Conservation (phyloP, 2,797 vertebrate genomes). For the Microctenopoma steveboyesi region DNA sequence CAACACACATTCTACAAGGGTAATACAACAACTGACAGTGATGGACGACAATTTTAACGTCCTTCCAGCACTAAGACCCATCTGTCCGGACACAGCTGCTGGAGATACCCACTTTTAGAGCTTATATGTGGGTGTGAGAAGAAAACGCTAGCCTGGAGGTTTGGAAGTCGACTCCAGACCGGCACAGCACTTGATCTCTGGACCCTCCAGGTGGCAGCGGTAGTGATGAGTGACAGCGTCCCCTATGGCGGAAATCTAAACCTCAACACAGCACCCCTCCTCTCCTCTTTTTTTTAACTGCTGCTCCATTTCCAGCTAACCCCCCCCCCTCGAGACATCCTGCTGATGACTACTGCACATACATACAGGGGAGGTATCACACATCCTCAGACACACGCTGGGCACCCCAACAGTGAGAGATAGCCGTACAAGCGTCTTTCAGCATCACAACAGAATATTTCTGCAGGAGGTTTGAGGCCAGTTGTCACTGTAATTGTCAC, state of each 20-base stretch:
- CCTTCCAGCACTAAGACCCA: constrained; percentile 56
- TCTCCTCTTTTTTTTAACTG: constrained; percentile 47
- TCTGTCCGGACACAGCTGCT: constrained; percentile 58
- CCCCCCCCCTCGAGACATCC: constrained; percentile 28
- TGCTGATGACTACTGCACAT: constrained; percentile 41
- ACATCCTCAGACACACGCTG: background rate
- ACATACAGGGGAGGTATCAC: constrained; percentile 25
- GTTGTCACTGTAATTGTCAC: constrained; percentile 27
- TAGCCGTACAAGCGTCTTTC: constrained; percentile 38
- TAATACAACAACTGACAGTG: constrained; percentile 2
- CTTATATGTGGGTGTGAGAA: constrained; percentile 43
- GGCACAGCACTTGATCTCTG: constrained; percentile 1
- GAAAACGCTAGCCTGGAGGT: constrained; percentile 39
- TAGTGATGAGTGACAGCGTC: constrained; percentile 53
- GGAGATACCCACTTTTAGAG: constrained; percentile 59
- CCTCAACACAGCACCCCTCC: constrained; percentile 39
- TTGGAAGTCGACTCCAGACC: constrained; percentile 46
- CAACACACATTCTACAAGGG: constrained; percentile 19
- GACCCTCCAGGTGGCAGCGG: constrained; percentile 41
- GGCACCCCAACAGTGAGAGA: background rate
- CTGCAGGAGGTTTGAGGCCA: constrained; percentile 27
- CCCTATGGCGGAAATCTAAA: constrained; percentile 66
- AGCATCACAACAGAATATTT: constrained; percentile 26
- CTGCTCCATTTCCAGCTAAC: constrained; percentile 31
- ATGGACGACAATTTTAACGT: constrained; percentile 28